phyloP scores from a whole-genome alignment of 1,140 invertebrate species.

The Pogonomyrmex barbatus region DNA sequence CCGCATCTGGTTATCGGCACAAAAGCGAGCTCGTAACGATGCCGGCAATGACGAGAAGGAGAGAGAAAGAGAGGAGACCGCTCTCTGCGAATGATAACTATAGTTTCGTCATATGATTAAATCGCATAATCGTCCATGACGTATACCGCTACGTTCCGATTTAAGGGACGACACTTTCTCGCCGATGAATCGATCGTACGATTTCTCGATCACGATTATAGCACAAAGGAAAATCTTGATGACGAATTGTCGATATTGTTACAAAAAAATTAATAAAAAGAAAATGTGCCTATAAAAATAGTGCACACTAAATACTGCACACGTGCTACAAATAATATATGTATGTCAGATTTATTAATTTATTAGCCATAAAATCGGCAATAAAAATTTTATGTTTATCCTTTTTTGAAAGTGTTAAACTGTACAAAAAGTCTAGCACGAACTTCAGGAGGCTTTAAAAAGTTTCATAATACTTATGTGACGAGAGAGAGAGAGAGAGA shows the following conservation, averaged over 20 bases:
- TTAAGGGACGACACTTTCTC: constrained; percentile 20
- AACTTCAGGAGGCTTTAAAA: too few relatives aligned
- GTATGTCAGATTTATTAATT: neutral
- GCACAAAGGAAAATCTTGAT: neutral
- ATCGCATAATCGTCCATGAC: constrained; percentile 21
- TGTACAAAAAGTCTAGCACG: too few relatives aligned
- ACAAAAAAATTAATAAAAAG: neutral
- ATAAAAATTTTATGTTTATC: too few relatives aligned
- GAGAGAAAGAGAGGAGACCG: neutral
- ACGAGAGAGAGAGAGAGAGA: too few relatives aligned
- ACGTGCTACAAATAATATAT: neutral
- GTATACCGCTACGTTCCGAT: neutral
- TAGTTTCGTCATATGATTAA: constrained; percentile 49
- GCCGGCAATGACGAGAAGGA: constrained; percentile 13
- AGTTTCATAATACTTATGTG: too few relatives aligned
- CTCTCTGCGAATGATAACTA: neutral
- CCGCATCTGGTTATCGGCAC: constrained; percentile 67
- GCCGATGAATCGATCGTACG: neutral
- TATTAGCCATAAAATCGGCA: neutral
- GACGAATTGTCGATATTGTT: neutral
- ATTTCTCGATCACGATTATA: neutral
- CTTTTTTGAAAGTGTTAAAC: too few relatives aligned
- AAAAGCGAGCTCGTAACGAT: constrained; percentile 49
- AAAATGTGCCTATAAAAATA: neutral
- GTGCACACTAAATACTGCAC: too few relatives aligned